phyloP scores from a whole-genome alignment of 2,113 vertebrate species.

The Chlamydotis undulata region DNA sequence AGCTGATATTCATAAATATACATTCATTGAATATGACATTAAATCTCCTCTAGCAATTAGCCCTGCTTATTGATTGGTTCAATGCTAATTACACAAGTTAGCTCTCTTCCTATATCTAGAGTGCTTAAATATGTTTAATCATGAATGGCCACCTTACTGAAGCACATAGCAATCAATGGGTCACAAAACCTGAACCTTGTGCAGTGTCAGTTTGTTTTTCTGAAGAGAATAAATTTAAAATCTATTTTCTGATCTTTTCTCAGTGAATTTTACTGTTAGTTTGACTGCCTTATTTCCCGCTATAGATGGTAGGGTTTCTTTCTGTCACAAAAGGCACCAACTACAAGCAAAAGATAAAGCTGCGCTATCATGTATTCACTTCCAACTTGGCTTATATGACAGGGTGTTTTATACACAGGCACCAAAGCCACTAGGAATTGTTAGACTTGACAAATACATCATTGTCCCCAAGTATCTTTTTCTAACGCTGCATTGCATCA shows the following conservation, averaged over 20 bases:
- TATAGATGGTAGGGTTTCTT: fast-evolving
- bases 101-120: neutral
- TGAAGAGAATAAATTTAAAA: neutral
- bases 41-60: neutral
- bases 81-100: neutral
- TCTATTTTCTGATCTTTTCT: neutral
- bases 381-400: neutral
- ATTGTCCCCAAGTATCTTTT: neutral
- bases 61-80: neutral
- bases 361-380: fast-evolving
- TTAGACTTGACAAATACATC: neutral
- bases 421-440: neutral
- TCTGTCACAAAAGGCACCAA: neutral
- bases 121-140: neutral
- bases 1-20: neutral
- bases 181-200: neutral
- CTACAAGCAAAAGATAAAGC: neutral
- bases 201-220: neutral
- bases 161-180: neutral
- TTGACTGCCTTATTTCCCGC: neutral
- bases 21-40: neutral
- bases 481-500: neutral
- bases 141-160: neutral
- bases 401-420: neutral
- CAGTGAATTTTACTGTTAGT: neutral